Evolutionary conservation across 2,797 vertebrate species (phyloP), one percentile per base, ranked within the genome.

Genomic region (Ispidina picta): DNA sequence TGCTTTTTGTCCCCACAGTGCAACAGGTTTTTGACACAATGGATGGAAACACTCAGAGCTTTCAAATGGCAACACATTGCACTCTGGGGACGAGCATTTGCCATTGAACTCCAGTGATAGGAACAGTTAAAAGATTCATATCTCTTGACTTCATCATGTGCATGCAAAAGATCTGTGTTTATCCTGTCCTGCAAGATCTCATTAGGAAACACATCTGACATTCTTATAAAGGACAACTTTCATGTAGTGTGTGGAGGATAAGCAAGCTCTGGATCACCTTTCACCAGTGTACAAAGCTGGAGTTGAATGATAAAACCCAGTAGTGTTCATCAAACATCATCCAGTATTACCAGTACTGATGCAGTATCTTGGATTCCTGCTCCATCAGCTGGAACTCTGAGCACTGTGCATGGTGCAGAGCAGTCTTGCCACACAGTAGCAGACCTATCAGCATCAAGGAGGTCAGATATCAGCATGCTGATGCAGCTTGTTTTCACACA

Each of bases 31-130:
- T 88, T 6, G 0, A 59, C 66, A 84, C 58, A 77, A 60, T 51
- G 58, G 70, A 71, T 87, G 72, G 88, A 92, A 95, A 89, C 74
- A 69, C 20, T 70, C 49, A 28, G 25, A 69, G 69, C 33, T 91
- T 58, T 86, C 59, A 79, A 90, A 79, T 35, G 44, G 65, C 72
- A 88, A 55, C 31, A 28, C 28, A 56, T 66, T 51, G 18, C 52
- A 29, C 31, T 55, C 46, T 69, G 44, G 25, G 56, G 25, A 48
- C n/a, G 28, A 15, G 71, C 6, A n/a, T 65, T 74, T 80, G n/a
- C 37, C 74, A 89, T 74, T 63, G 72, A 65, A 39, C 49, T 68
- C 3, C 6, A 92, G 62, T 2, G 3, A 29, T 8, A 65, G 8
- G 65, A 62, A 72, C 31, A 68, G 72, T 46, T 29, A 59, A 77